These are phyloP conservation scores for Drosophila basisetae DNA, from an alignment of 2,888 invertebrate species.

Conservation along the genomic window DNA sequence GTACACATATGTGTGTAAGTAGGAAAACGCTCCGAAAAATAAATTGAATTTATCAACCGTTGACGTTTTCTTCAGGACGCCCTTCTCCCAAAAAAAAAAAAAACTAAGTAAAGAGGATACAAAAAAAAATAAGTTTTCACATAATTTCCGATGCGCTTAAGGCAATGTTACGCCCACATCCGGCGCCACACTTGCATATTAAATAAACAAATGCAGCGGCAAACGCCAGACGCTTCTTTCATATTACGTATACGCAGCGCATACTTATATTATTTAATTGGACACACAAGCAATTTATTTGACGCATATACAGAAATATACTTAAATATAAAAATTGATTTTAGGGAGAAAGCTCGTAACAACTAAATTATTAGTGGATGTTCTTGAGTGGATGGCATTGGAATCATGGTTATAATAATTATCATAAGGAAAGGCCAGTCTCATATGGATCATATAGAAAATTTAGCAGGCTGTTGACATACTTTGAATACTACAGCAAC, in stretches of 20 bases:
- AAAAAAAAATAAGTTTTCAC: constrained; percentile 40
- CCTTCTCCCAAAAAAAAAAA: constrained; percentile 4
- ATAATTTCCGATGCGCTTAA: constrained; percentile 52
- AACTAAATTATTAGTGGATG: constrained; percentile 31
- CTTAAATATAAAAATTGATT: constrained; percentile 6
- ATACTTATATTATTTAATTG: constrained; percentile 6
- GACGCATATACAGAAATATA: not conserved
- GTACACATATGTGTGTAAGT: constrained; percentile 19
- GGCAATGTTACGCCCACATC: constrained; percentile 15
- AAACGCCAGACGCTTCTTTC: constrained; percentile 16
- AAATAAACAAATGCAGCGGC: constrained; percentile 39
- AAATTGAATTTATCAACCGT: constrained; percentile 76
- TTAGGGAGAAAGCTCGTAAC: not conserved
- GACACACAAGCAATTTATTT: constrained; percentile 13
- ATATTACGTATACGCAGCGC: constrained; percentile 19
- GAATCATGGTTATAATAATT: constrained; percentile 48
- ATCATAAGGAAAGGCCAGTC: constrained; percentile 48
- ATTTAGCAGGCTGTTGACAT: constrained; percentile 60
- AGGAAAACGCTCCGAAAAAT: constrained; percentile 45
- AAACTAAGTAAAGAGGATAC: not conserved
- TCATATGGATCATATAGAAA: constrained; percentile 36
- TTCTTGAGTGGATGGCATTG: constrained; percentile 28
- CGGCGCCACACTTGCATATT: constrained; percentile 26
- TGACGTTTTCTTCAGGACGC: constrained; percentile 41
- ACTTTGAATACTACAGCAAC: constrained; percentile 40